Evolutionary conservation across 2,113 vertebrate genomes (phyloP).

Genomic region (Pelobates fuscus): DNA sequence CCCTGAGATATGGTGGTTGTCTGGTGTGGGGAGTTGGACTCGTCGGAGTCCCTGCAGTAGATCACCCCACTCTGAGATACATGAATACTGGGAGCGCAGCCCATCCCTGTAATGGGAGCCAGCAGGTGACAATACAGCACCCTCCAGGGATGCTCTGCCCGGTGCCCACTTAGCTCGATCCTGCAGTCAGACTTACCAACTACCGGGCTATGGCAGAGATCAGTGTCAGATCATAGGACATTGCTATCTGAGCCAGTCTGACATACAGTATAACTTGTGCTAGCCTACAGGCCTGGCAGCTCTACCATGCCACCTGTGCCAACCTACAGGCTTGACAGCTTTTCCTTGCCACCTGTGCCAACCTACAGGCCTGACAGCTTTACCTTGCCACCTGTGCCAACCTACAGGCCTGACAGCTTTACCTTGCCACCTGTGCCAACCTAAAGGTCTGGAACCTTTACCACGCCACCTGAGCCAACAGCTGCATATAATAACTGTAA

Average conservation of each 20-base stretch:
- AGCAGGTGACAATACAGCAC: background rate
- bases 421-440: background rate
- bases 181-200: background rate
- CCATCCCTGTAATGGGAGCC: conserved; percentile 76
- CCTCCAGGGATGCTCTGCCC: conserved; percentile 8
- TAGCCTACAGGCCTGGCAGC: too few relatives aligned
- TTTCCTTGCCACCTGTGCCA: background rate
- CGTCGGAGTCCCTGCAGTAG: conserved; percentile 95
- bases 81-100: conserved; percentile 96
- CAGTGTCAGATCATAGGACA: background rate
- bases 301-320: background rate
- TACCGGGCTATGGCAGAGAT: background rate
- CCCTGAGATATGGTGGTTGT: conserved; percentile 87
- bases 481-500: too few relatives aligned
- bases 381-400: background rate
- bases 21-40: conserved; percentile 89
- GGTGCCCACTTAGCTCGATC: background rate
- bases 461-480: too few relatives aligned
- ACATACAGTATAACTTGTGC: too few relatives aligned
- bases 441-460: too few relatives aligned
- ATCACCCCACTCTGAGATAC: conserved; percentile 97
- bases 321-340: conserved; percentile 1
- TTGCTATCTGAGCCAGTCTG: background rate
- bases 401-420: too few relatives aligned
- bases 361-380: too few relatives aligned